Evolutionary conservation across 2,797 vertebrate genomes (phyloP), one percentile per base, ranked within the genome.

Genomic region (Clarias pachynema): DNA sequence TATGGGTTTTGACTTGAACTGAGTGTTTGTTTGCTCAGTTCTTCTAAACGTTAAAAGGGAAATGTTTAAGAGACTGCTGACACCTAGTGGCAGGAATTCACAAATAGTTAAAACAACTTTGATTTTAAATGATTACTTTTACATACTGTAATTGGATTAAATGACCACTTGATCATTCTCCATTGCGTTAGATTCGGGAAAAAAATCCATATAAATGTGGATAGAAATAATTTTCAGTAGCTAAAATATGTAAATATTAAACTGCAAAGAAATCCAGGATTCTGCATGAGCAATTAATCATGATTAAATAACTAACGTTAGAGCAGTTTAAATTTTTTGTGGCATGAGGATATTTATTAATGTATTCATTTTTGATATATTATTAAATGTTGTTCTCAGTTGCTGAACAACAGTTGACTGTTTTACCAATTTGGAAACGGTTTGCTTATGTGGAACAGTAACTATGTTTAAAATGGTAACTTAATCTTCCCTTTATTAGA

Each of bases 11-110:
- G 14, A 14, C 14, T 73, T 73, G 16, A 72, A 24, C 10, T n/a
- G 5, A 49, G 1, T 72, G 22, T 15, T 44, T 44, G 34, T 16
- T 31, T 62, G 24, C 14, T 40, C 22, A 70, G 12, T 16, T 40
- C 37, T 22, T 69, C 20, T 1, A 40, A 70, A 70, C 6, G 20
- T 72, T 44, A 14, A 24, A 44, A n/a, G 40, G 70, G 70, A 49
- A 49, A n/a, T 74, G 6, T 74, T 56, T 74, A 10, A 6, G 44
- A 7, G 15, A 56, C 2, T 26, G 44, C 44, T 74, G 72, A 74
- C 72, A 74, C 49, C 72, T 56, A 56, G 72, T 74, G 72, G 72
- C 15, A 29, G 49, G n/a, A 74, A 49, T 29, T 53, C 49, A 74
- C 2, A 74, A 22, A 9, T 74, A 74, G 29, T 2, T 12, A 74